phyloP scores from a whole-genome alignment of 1,140 invertebrate species.

The Sinella curviseta region DNA sequence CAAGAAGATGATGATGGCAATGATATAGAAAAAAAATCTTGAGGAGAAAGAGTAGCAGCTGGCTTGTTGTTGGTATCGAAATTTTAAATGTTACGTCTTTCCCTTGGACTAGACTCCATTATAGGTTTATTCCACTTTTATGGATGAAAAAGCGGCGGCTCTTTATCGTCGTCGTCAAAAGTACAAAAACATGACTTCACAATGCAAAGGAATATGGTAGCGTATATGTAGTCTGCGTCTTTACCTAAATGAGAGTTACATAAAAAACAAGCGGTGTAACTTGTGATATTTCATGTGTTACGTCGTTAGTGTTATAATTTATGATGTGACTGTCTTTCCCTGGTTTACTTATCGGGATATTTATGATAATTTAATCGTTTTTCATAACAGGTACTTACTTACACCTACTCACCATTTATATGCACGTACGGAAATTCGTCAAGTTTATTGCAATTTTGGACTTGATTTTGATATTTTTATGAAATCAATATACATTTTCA shows the following conservation, averaged over 20 bases:
- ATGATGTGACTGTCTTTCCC: not conserved
- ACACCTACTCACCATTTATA: not conserved
- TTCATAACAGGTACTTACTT: not conserved
- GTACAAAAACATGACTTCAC: no score
- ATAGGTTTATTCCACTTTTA: not conserved
- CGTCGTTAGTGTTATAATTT: not conserved
- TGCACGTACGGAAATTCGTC: not conserved
- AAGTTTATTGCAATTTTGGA: not conserved
- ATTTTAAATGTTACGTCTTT: not conserved
- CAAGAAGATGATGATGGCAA: not conserved
- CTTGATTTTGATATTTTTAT: not conserved
- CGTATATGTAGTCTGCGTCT: no score
- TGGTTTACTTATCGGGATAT: no score
- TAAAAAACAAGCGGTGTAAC: no score
- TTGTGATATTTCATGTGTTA: not conserved
- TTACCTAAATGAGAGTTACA: no score
- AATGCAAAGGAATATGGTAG: no score
- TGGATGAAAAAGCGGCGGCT: not conserved
- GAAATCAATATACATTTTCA: no score
- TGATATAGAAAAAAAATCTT: not conserved
- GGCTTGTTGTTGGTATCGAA: constrained; percentile 18
- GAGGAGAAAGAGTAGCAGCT: constrained; percentile 3
- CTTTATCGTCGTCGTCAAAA: no score
- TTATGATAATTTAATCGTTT: not conserved
- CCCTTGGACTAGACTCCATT: not conserved